phyloP scores from a whole-genome alignment of 1,140 invertebrate genomes.

The Listronotus bonariensis region DNA sequence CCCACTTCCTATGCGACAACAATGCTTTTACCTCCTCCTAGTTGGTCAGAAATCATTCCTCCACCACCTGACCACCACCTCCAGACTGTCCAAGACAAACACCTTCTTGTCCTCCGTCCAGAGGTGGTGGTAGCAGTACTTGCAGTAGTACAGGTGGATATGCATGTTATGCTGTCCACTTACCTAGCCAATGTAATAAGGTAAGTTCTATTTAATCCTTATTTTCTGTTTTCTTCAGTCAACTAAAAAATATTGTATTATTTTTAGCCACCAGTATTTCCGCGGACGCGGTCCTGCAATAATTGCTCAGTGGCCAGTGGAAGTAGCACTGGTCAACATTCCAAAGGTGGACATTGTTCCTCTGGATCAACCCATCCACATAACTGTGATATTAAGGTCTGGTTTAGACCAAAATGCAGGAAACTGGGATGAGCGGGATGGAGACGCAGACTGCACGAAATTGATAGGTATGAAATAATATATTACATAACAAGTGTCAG shows the following conservation, averaged over 20 bases:
- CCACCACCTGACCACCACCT: constrained; percentile 81
- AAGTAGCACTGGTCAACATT: constrained; percentile 40
- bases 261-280: constrained; percentile 41
- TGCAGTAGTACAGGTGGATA: constrained; percentile 49
- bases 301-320: constrained; percentile 48
- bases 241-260: too few relatives aligned
- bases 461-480: constrained; percentile 36
- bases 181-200: constrained; percentile 37
- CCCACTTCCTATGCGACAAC: constrained; percentile 85
- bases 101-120: constrained; percentile 46
- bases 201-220: not conserved
- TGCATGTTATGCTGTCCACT: constrained; percentile 52
- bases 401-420: constrained; percentile 42
- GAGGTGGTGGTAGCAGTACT: constrained; percentile 47
- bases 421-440: constrained; percentile 47
- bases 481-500: too few relatives aligned
- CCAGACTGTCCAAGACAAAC: constrained; percentile 58
- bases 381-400: constrained; percentile 51
- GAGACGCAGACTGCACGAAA: constrained; percentile 44
- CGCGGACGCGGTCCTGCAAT: constrained; percentile 48
- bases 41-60: constrained; percentile 78
- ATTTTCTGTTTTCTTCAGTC: too few relatives aligned
- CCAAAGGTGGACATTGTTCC: constrained; percentile 43
- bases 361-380: constrained; percentile 28
- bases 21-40: constrained; percentile 66